These are phyloP conservation scores for Picathartes gymnocephalus DNA, from an alignment of 2,113 vertebrate genomes.

Conservation along the genomic window DNA sequence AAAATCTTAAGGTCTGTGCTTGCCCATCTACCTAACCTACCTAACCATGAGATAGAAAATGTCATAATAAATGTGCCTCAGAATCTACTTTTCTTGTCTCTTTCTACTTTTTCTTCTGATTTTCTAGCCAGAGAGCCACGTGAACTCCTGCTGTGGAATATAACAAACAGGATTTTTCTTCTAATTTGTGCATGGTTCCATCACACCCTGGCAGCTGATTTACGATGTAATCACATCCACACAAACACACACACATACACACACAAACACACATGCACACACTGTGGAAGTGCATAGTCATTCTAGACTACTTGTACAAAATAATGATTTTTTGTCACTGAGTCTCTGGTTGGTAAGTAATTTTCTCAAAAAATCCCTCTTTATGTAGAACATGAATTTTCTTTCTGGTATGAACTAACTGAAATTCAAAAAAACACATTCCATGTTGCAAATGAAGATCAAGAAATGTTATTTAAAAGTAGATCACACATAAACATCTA, in stretches of 20 bases:
- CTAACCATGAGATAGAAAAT: neutral
- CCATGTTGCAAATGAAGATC: neutral
- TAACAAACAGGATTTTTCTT: neutral
- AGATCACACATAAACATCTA: neutral
- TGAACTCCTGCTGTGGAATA: neutral
- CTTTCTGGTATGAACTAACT: neutral
- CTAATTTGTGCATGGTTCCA: neutral
- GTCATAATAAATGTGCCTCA: neutral
- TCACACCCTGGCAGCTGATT: neutral
- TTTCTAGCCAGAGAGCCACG: neutral
- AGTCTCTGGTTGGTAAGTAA: neutral
- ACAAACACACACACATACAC: neutral
- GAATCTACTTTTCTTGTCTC: neutral
- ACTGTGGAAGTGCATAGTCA: neutral
- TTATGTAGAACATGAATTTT: neutral
- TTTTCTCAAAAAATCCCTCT: neutral
- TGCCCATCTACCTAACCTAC: neutral
- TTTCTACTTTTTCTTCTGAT: neutral
- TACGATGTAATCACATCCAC: neutral
- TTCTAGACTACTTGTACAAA: neutral
- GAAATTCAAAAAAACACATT: neutral
- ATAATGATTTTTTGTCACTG: fast-evolving
- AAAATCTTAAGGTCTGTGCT: neutral
- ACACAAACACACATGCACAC: neutral
- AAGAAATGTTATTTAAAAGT: neutral